Base-by-base conservation (phyloP, 2,888 invertebrate genomes). In the Dolichomitus sp. region DNA sequence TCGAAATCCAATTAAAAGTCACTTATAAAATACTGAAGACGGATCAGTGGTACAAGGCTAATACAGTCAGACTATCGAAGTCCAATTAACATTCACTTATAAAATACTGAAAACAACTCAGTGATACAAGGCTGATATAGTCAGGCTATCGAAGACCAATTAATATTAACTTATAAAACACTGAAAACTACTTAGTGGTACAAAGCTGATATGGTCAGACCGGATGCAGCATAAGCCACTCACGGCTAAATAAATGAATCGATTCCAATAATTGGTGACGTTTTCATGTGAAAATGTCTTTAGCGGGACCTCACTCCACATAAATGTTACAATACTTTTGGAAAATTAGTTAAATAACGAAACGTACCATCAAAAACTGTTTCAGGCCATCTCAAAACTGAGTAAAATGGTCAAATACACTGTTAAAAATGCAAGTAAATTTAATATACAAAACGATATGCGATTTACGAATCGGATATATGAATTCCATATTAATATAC, bases 201-300 rank as follows among this genome's bases (percentile, higher is more conserved):
- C 54, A 50, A 77, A 37, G 23, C 76, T 42, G 52, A 14, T 76
- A 45, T 84, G 50, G 77, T 80, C 85, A 72, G 85, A n/a, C 85
- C 19, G 12, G 52, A 37, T 33, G 23, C 12, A 54, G 27, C 45
- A 9, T 37, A 37, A 37, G 9, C 9, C 37, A 37, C 1, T 9
- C 9, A 9, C 37, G 7, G 42, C 4, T 14, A 14, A 42, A 42
- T 14, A 42, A 42, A 14, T 9, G 0, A 9, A 9, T 37, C 37
- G 37, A 37, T 37, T 37, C 9, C 9, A 37, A 9, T 37, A 37
- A 9, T 37, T 37, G 9, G 37, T 37, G 7, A 9, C 9, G 4
- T 37, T 37, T 37, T 37, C 9, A 37, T 37, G 2, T 9, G 7
- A 37, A 37, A 37, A 37, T 9, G 9, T 37, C 2, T 23, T 23